Percentiles rank a stretch among this genome's conserved stretches.
phyloP scores from a whole-genome alignment of 2,888 invertebrate species.

The Spialia ferax region DNA sequence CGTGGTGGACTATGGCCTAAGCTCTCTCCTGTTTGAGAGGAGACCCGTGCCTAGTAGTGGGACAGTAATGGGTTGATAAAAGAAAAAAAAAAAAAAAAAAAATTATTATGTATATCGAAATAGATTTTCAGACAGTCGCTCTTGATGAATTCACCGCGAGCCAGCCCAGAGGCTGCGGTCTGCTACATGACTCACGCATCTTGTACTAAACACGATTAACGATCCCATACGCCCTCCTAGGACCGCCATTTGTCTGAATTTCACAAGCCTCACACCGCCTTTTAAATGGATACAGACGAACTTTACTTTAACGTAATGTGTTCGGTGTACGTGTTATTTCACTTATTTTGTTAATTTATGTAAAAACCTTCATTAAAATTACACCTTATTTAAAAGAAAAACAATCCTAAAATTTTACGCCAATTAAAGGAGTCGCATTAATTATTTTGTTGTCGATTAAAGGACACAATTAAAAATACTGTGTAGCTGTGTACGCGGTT shows the following conservation, averaged over 20 bases:
- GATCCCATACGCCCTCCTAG: constrained; percentile 40
- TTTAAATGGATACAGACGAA: constrained; percentile 6
- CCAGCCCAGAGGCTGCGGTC: background rate
- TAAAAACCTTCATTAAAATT: too few species aligned
- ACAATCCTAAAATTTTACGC: too few species aligned
- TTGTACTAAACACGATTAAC: constrained; percentile 53
- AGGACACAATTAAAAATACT: too few species aligned
- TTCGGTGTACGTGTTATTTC: background rate
- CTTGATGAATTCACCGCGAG: background rate
- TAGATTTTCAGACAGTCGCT: background rate
- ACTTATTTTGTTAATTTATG: background rate
- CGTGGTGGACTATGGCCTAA: too few species aligned
- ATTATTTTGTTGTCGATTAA: too few species aligned
- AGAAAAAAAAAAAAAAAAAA: too few species aligned
- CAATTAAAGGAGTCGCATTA: too few species aligned
- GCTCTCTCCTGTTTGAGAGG: too few species aligned
- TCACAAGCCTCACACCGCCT: constrained; percentile 9
- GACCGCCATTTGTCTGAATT: constrained; percentile 39
- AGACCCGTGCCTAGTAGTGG: too few species aligned
- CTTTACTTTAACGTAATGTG: background rate
- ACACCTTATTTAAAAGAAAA: too few species aligned
- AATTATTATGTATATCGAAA: background rate
- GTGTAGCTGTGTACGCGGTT: too few species aligned
- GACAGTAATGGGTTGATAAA: too few species aligned
- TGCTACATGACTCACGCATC: constrained; percentile 52